Evolutionary conservation across 2,888 invertebrate species (phyloP).

Genomic region (Epirrita christyi): DNA sequence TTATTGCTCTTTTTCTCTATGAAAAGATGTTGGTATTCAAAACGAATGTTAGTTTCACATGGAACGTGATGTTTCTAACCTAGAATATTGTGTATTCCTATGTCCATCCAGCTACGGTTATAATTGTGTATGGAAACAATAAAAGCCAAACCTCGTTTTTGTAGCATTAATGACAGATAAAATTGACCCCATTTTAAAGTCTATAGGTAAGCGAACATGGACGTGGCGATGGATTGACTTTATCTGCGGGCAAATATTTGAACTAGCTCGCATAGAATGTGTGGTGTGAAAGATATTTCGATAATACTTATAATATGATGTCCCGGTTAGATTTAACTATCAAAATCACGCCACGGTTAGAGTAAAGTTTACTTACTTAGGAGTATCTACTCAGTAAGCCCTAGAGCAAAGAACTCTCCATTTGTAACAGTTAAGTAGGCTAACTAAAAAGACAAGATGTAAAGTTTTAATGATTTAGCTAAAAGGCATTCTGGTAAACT

Average conservation of each 20-base stretch:
- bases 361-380: slow-evolving; percentile 15
- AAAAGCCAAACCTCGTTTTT: slow-evolving; percentile 9
- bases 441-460: slow-evolving; percentile 8
- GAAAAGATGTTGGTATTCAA: not conserved
- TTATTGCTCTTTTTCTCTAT: not conserved
- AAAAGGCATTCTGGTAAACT: slow-evolving; percentile 12
- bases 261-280: slow-evolving; percentile 9
- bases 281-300: slow-evolving; percentile 1
- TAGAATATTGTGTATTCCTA: slow-evolving; percentile 6
- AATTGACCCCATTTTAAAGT: not conserved
- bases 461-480: slow-evolving; percentile 13
- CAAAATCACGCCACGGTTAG: slow-evolving; percentile 1
- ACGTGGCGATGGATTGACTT: slow-evolving; percentile 5
- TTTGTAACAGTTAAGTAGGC: slow-evolving; percentile 9
- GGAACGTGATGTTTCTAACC: slow-evolving; percentile 7
- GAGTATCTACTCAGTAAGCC: slow-evolving; percentile 2
- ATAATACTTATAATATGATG: not conserved
- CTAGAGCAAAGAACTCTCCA: slow-evolving; percentile 13
- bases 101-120: slow-evolving; percentile 8
- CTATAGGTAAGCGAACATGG: slow-evolving; percentile 2
- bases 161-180: not conserved
- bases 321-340: not conserved
- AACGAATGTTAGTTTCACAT: slow-evolving; percentile 4
- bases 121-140: slow-evolving; percentile 17
- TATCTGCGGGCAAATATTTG: slow-evolving; percentile 19